phyloP scores from a whole-genome alignment of 2,797 vertebrate genomes.

The Aulostomus chinensis region DNA sequence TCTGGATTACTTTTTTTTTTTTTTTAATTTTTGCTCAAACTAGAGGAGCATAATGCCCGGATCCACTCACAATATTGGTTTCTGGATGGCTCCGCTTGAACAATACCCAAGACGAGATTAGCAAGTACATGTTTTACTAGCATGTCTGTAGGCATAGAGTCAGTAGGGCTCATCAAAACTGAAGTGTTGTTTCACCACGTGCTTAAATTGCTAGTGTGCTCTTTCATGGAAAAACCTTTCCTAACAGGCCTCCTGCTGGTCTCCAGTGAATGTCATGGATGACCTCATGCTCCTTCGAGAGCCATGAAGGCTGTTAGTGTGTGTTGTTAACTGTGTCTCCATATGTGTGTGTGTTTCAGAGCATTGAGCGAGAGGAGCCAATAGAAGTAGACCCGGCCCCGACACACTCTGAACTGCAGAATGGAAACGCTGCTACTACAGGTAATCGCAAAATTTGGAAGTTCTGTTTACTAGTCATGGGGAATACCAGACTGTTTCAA shows the following conservation, averaged over 20 bases:
- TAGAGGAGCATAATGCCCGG: conserved; percentile 13
- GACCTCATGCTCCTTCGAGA: conserved; percentile 21
- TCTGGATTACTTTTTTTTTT: conserved; percentile 44
- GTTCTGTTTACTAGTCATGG: background rate
- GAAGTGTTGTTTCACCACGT: background rate
- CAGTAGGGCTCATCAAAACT: conserved; percentile 7
- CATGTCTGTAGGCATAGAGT: no score
- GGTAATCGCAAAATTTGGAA: conserved; percentile 53
- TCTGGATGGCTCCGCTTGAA: conserved; percentile 6
- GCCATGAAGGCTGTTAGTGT: conserved; percentile 2
- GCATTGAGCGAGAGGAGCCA: conserved; percentile 79
- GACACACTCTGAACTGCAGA: conserved; percentile 55
- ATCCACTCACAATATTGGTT: conserved; percentile 35
- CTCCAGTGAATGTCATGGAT: conserved; percentile 21
- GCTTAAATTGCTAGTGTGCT: background rate
- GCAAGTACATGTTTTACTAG: background rate
- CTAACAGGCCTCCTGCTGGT: background rate
- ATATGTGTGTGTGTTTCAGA: conserved; percentile 70
- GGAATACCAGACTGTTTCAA: background rate
- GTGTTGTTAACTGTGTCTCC: conserved; percentile 1
- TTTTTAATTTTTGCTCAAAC: conserved; percentile 17
- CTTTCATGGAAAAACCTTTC: background rate
- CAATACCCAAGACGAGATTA: background rate
- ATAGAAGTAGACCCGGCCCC: conserved; percentile 76
- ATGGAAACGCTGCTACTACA: conserved; percentile 66